A percentile compares a stretch with the other conserved stretches of the same genome.
Evolutionary conservation across 2,113 vertebrate genomes (phyloP).

Genomic region (Phrynocephalus versicolor): DNA sequence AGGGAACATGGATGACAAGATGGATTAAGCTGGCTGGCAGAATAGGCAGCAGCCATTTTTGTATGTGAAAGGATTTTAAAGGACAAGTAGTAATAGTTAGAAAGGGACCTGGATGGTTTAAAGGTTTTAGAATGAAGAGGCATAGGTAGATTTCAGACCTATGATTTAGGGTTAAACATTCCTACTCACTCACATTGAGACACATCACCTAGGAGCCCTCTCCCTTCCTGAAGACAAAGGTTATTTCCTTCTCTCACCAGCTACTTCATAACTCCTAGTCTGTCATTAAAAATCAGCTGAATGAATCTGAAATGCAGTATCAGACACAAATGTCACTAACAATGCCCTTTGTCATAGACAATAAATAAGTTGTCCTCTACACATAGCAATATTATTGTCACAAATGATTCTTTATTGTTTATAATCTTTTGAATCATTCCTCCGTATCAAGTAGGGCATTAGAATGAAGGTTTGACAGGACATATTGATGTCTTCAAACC

Average conservation of each 20-base stretch:
- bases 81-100: neutral
- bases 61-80: neutral
- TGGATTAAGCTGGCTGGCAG: neutral
- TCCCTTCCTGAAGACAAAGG: neutral
- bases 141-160: neutral
- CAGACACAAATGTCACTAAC: neutral
- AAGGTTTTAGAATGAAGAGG: neutral
- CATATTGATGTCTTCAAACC: slow-evolving; percentile 59
- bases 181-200: neutral
- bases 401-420: slow-evolving; percentile 43
- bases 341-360: neutral
- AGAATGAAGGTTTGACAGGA: slow-evolving; percentile 14
- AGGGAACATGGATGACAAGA: neutral
- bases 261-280: neutral
- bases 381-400: slow-evolving; percentile 52
- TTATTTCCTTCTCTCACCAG: slow-evolving; percentile 26
- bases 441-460: slow-evolving; percentile 15
- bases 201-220: neutral
- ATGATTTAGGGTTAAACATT: neutral
- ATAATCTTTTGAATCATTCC: slow-evolving; percentile 33
- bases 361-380: slow-evolving; percentile 60
- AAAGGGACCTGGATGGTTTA: neutral
- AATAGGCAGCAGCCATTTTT: too few species aligned
- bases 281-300: neutral
- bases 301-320: neutral